Evolutionary conservation across 2,113 vertebrate species (phyloP).

Genomic region (Psilopsiagon aymara): DNA sequence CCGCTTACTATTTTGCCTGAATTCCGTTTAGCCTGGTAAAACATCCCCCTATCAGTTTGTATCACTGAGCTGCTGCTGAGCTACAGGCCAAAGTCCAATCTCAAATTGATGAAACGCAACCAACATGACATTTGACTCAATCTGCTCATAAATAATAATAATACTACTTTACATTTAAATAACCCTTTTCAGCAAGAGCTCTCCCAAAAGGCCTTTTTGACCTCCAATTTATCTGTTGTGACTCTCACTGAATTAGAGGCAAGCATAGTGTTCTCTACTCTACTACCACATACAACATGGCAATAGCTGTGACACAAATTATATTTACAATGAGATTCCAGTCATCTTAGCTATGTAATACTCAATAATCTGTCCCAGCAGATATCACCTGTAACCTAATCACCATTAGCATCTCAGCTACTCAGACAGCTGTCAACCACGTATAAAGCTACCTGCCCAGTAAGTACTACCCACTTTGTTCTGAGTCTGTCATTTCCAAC

Average conservation of each 20-base stretch:
- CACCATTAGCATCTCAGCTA: background rate
- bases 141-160: slow-evolving; percentile 63
- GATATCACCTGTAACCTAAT: background rate
- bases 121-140: slow-evolving; percentile 52
- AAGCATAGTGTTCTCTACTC: background rate
- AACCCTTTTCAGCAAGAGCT: slow-evolving; percentile 44
- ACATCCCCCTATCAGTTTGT: slow-evolving; percentile 29
- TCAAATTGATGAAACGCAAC: slow-evolving; percentile 57
- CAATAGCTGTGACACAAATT: background rate
- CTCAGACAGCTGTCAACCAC: background rate
- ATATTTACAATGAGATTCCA: background rate
- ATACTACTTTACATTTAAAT: slow-evolving; percentile 45
- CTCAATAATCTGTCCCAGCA: slow-evolving; percentile 12
- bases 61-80: slow-evolving; percentile 37
- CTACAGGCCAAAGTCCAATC: slow-evolving; percentile 46
- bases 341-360: background rate
- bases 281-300: background rate
- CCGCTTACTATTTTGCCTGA: slow-evolving; percentile 32
- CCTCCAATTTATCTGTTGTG: slow-evolving; percentile 52
- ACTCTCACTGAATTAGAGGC: slow-evolving; percentile 30
- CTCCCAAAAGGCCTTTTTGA: slow-evolving; percentile 41
- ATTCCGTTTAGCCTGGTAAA: slow-evolving; percentile 66
- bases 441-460: background rate
- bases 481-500: background rate
- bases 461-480: background rate